A percentile compares a stretch with the other conserved stretches of the same genome.
These are phyloP conservation scores for Liodrosophila aerea DNA, from an alignment of 2,888 invertebrate genomes.

Conservation along the genomic window DNA sequence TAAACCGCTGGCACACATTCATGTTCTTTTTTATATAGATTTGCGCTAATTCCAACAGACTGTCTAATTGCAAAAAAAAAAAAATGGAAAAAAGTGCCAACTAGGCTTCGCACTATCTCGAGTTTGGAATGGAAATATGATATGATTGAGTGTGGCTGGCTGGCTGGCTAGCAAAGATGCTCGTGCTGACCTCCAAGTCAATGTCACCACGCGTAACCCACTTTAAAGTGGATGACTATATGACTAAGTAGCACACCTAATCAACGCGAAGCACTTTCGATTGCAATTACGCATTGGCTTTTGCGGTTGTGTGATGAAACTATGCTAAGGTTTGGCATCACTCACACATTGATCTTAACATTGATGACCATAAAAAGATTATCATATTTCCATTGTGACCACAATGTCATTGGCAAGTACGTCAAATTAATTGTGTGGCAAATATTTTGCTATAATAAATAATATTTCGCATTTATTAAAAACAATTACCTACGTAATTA, in stretches of 20 bases:
- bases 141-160: constrained; percentile 28
- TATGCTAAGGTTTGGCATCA: neutral
- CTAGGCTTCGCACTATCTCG: constrained; percentile 32
- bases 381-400: constrained; percentile 16
- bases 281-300: constrained; percentile 21
- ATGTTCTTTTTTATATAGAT: neutral
- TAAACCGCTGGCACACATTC: neutral
- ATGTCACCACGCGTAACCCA: constrained; percentile 59
- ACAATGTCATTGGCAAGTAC: neutral
- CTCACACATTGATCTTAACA: constrained; percentile 34
- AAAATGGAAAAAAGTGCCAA: too few species aligned
- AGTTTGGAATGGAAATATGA: constrained; percentile 40
- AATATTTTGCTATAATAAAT: too few species aligned
- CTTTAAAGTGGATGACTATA: constrained; percentile 23
- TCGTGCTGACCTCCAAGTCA: constrained; percentile 52
- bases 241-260: constrained; percentile 5
- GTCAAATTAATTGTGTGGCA: neutral
- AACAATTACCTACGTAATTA: too few species aligned
- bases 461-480: too few species aligned
- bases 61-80: constrained; percentile 1
- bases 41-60: neutral
- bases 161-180: constrained; percentile 14
- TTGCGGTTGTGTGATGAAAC: constrained; percentile 26
- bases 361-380: constrained; percentile 38
- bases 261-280: constrained; percentile 12